Base-by-base conservation (phyloP, 1,140 invertebrate species). In the Stenopsyche tienmushanensis region DNA sequence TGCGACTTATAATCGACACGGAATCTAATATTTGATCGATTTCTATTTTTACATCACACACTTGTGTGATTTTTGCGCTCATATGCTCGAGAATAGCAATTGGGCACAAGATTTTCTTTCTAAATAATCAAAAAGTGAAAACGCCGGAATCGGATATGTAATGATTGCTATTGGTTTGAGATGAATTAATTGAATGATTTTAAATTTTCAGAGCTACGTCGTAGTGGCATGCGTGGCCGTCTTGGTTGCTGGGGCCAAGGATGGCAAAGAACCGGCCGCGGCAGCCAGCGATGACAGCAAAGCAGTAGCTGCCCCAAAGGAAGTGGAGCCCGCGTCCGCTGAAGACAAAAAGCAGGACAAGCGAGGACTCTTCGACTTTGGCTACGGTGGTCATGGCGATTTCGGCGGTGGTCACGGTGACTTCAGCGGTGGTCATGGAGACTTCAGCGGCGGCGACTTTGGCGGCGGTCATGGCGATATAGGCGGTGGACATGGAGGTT, bases 271-370 rank as follows among this genome's bases (percentile, higher is more conserved):
- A 71, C 69, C 74, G 52, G 75, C 75, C 64, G 73, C 75, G 59
- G 79, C 81, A 66, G 77, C 76, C 45, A 80, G 81, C 75, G 62
- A 72, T 34, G 74, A 72, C 59, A 72, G 74, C 60, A 70, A 71
- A 18, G 77, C 80, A 72, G 78, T 81, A 75, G 72, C 77, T 24
- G 78, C 74, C 29, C 75, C 73, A 17, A 74, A 68, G 47, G 74
- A 75, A 26, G 75, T 76, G 7, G 62, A 18, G 65, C 20, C 39
- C 2, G 73, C 74, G 3, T 74, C 55, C 59, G 75, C 76, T 69
- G 78, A 78, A 62, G 79, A 81, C 55, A 87, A 86, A 66, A 85
- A 84, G 64, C 85, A 88, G 70, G 84, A 86, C 55, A 88, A 88
- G 72, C 81, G 87, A 64, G 86, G 86, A 15, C 76, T 88, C 23